Base-by-base conservation (phyloP, 2,888 invertebrate species). In the Atrina japonica region DNA sequence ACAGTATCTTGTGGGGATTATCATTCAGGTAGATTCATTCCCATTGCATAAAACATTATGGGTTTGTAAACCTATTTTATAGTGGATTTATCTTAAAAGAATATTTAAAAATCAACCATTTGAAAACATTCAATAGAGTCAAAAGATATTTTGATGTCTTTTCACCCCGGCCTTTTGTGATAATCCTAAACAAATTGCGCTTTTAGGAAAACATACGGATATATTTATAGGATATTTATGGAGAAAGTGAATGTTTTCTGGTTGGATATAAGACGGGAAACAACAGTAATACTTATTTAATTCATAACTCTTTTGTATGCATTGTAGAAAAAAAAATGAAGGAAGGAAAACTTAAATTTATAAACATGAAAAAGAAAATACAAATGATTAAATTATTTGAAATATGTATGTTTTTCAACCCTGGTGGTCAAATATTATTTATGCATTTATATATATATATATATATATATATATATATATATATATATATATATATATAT, bases 1-100 rank as follows among this genome's bases (percentile, higher is more conserved):
- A 35, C 5, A 11, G 35, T 35, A 35, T 35, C 45, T 56, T 66
- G 55, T 55, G 56, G 7, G 47, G 66, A 56, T 66, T 45, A 66
- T 65, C 27, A 56, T 64, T 29, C 41, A 60, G 21, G 27, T 29
- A 45, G n/a, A 47, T 11, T 11, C 25, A 52, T 52, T 52, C 25
- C 21, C 25, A 23, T 52, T 52, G 11, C 25, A 52, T 25, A 52
- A 52, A 52, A 52, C 25, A 23, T 23, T 23, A 52, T 52, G 21
- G 52, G 25, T 52, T 52, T 52, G 52, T 52, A 52, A 52, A 52
- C 14, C 52, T 25, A 52, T 52, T 52, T 52, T 52, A 52, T 52
- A 52, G 52, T 9, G 52, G 25, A 52, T 52, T 52, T 52, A 52
- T 52, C 25, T 23, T 11, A 23, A 25, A 52, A 52, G 52, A 52